Evolutionary conservation across 2,888 invertebrate species (phyloP), one percentile per base, ranked within the genome.

Genomic region (Auanema sp.): DNA sequence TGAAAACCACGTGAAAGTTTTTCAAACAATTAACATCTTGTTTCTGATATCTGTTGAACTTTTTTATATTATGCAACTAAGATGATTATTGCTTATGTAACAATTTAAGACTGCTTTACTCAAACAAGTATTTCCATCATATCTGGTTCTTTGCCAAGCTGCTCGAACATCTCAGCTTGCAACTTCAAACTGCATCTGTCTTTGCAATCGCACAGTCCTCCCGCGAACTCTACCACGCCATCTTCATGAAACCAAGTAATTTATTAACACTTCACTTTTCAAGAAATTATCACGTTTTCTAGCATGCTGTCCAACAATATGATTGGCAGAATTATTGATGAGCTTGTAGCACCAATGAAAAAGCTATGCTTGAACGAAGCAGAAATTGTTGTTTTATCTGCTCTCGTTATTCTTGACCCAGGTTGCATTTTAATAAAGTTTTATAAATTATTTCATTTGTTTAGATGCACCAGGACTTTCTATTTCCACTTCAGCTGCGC

Each of bases 221-320:
- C 69, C 76, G 1, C 58, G 80, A n/a, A 69, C 76, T 18, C 60
- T 70, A 5, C 76, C 80, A 8, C 66, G 73, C n/a, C 75, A 80
- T 68, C 60, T 79, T 21, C 57, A 72, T 11, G 77, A 79, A 44
- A 79, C 79, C 10, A 78, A 80, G 77, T 80, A 61, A 68, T 64
- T 33, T n/a, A 3, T 12, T 10, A 52, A 23, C 8, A 6, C 6
- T 41, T 21, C 23, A 8, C 8, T 21, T 52, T 10, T 52, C 18
- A 23, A n/a, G 8, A n/a, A 23, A 1, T 52, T 52, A n/a, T 5
- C 24, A 40, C 40, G 16, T 55, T 58, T 64, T 72, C 18, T 64
- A 79, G 80, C 23, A 49, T 80, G 56, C 64, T 81, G 44, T 69
- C 79, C 18, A 79, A 81, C 61, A 79, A 80, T 57, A 68, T 81